These are phyloP conservation scores for Philereme transversata DNA, from an alignment of 2,888 invertebrate genomes.

Conservation along the genomic window DNA sequence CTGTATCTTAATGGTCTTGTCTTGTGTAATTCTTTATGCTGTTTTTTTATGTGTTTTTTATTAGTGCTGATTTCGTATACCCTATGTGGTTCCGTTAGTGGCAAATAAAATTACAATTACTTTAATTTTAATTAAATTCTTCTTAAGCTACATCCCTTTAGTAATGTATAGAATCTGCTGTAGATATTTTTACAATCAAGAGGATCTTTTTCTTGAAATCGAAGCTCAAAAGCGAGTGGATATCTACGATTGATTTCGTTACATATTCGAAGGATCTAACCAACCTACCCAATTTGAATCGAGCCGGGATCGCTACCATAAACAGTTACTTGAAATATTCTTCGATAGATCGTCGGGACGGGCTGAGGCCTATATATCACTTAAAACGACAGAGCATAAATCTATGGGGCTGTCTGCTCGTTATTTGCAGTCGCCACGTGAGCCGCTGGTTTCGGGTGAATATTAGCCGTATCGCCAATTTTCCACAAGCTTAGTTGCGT, in stretches of 20 bases:
- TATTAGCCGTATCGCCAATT: slow-evolving; percentile 84
- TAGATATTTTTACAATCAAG: slow-evolving; percentile 4
- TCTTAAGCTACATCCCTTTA: slow-evolving; percentile 22
- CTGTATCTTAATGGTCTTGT: slow-evolving; percentile 61
- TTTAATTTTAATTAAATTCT: slow-evolving; percentile 27
- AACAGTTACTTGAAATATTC: slow-evolving; percentile 68
- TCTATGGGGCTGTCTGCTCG: slow-evolving; percentile 77
- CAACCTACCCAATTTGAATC: slow-evolving; percentile 46
- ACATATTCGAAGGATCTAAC: slow-evolving; percentile 41
- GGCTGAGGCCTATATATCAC: slow-evolving; percentile 74
- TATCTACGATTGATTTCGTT: slow-evolving; percentile 24
- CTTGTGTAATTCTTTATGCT: slow-evolving; percentile 49
- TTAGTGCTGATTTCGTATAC: slow-evolving; percentile 40
- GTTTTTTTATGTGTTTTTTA: too few species aligned
- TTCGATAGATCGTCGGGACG: slow-evolving; percentile 58
- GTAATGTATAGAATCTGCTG: slow-evolving; percentile 8
- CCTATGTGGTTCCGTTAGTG: slow-evolving; percentile 49
- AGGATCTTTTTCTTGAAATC: slow-evolving; percentile 6
- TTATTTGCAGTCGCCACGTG: slow-evolving; percentile 83
- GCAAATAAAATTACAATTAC: slow-evolving; percentile 40
- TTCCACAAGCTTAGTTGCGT: slow-evolving; percentile 80
- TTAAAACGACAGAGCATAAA: slow-evolving; percentile 81
- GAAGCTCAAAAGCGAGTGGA: slow-evolving; percentile 5
- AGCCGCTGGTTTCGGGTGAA: slow-evolving; percentile 81
- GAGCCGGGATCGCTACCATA: slow-evolving; percentile 47